Percentiles rank a stretch among this genome's conserved stretches.
phyloP scores from a whole-genome alignment of 2,888 invertebrate genomes.

The Rambutsinella grinnellia region DNA sequence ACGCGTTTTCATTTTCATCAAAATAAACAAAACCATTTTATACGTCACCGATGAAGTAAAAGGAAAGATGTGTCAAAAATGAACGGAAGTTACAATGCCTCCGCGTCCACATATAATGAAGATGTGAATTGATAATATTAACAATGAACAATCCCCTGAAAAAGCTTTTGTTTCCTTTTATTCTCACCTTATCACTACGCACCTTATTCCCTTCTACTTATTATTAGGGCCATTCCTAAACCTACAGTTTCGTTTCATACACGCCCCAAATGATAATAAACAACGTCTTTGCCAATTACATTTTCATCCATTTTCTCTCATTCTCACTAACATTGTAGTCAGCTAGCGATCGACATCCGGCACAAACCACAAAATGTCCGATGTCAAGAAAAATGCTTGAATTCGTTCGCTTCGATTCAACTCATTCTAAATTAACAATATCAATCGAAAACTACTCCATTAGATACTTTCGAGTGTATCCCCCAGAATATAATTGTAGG shows the following conservation, averaged over 20 bases:
- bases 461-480: no score
- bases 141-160: not conserved
- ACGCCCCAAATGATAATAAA: conserved; percentile 46
- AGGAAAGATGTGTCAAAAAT: conserved; percentile 5
- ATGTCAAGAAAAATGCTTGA: no score
- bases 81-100: not conserved
- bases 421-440: no score
- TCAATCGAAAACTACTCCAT: no score
- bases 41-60: no score
- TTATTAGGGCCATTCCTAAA: conserved; percentile 33
- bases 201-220: conserved; percentile 34
- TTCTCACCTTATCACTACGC: not conserved
- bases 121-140: not conserved
- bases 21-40: no score
- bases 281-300: not conserved
- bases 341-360: no score
- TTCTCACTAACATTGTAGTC: no score
- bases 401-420: no score
- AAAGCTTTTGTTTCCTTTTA: not conserved
- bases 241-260: not conserved
- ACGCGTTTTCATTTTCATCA: no score
- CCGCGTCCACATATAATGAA: not conserved
- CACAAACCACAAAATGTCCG: no score
- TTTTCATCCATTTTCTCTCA: not conserved
- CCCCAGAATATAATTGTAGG: no score